Evolutionary conservation across 2,888 invertebrate species (phyloP).

Genomic region (Acrobasis consociella): DNA sequence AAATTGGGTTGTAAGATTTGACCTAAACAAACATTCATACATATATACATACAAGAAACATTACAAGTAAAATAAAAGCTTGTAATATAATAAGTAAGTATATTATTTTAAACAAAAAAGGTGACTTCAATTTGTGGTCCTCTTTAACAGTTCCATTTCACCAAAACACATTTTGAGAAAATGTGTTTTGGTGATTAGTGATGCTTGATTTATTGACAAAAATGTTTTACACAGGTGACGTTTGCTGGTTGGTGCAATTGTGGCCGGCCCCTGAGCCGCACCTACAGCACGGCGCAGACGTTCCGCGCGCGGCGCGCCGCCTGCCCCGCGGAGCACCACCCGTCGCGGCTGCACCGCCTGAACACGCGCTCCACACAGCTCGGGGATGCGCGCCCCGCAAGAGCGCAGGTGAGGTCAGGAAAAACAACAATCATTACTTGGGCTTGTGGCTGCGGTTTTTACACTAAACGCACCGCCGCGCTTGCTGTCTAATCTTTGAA

Average conservation of each 20-base stretch:
- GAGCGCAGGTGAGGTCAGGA: conserved; percentile 80
- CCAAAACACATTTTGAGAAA: too few species aligned
- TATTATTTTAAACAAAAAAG: too few species aligned
- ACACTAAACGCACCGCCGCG: conserved; percentile 15
- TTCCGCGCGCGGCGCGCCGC: conserved; percentile 51
- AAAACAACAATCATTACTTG: conserved; percentile 37
- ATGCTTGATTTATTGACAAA: too few species aligned
- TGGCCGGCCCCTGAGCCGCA: conserved; percentile 57
- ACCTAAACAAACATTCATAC: too few species aligned
- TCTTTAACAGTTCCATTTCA: too few species aligned
- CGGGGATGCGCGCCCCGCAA: conserved; percentile 61
- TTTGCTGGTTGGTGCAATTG: conserved; percentile 67
- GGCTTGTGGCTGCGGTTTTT: conserved; percentile 20
- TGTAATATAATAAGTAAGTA: too few species aligned
- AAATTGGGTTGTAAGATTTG: too few species aligned
- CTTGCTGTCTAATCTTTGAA: conserved; percentile 8
- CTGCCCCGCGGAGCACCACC: conserved; percentile 38
- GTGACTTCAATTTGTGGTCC: too few species aligned
- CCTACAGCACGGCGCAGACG: conserved; percentile 53
- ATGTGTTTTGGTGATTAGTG: too few species aligned
- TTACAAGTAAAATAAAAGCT: too few species aligned
- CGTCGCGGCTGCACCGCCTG: conserved; percentile 58
- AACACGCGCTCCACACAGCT: conserved; percentile 72
- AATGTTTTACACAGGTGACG: conserved; percentile 54
- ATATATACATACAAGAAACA: too few species aligned